These are phyloP conservation scores for Pseudopleuronectes americanus DNA, from an alignment of 2,797 vertebrate genomes.

Conservation along the genomic window DNA sequence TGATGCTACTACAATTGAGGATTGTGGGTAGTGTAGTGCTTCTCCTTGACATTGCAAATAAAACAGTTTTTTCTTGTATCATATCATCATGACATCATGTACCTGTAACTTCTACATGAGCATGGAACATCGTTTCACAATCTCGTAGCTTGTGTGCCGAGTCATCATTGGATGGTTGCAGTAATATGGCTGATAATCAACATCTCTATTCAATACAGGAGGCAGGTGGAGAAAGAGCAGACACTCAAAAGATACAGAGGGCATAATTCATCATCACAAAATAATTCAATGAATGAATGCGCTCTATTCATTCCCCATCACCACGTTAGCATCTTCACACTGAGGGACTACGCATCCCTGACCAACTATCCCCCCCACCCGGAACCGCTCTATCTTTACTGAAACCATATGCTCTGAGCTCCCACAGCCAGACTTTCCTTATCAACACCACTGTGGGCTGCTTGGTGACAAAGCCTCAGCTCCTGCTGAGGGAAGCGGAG, in stretches of 20 bases:
- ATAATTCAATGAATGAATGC: neutral
- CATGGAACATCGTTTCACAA: too few species aligned
- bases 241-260: neutral
- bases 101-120: too few species aligned
- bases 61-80: too few species aligned
- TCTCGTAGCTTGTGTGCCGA: too few species aligned
- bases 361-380: neutral
- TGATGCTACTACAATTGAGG: too few species aligned
- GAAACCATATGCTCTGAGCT: conserved; percentile 77
- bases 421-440: conserved; percentile 65
- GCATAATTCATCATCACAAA: neutral
- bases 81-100: too few species aligned
- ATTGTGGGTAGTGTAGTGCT: too few species aligned
- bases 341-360: neutral
- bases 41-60: too few species aligned
- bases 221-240: neutral
- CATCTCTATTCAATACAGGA: neutral
- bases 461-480: conserved; percentile 65
- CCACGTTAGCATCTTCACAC: conserved; percentile 18
- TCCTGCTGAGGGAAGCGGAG: conserved; percentile 43
- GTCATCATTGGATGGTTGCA: too few species aligned
- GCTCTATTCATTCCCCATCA: conserved; percentile 12
- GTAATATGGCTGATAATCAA: too few species aligned
- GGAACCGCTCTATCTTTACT: conserved; percentile 69
- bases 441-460: conserved; percentile 72